These are phyloP conservation scores for Bothrops jararaca DNA, from an alignment of 2,113 vertebrate species.

Conservation along the genomic window DNA sequence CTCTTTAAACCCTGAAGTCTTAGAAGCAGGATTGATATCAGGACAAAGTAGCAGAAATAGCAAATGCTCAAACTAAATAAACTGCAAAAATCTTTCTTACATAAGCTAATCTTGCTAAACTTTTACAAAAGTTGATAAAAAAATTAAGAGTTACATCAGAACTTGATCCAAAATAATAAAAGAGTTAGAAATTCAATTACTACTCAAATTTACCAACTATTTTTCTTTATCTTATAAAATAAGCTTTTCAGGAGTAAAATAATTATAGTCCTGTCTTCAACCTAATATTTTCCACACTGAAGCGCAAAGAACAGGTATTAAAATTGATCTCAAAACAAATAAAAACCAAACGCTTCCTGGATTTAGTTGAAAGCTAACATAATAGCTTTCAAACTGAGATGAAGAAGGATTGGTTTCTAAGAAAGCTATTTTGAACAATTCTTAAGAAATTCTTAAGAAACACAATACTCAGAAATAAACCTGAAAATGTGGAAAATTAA, in stretches of 20 bases:
- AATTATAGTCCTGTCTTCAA: background rate
- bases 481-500: background rate
- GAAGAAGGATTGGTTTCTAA: background rate
- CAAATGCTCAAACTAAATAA: background rate
- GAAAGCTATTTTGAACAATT: background rate
- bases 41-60: background rate
- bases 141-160: background rate
- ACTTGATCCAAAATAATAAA: background rate
- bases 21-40: background rate
- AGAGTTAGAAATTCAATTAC: background rate
- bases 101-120: background rate
- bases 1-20: background rate
- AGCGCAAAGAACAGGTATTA: background rate
- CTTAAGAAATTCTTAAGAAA: background rate
- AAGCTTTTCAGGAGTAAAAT: background rate
- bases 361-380: background rate
- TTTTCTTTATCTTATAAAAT: background rate
- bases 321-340: background rate
- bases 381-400: background rate
- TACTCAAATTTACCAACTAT: background rate
- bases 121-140: background rate
- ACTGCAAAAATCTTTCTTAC: background rate
- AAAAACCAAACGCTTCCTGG: background rate
- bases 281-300: background rate
- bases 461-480: background rate